phyloP scores from a whole-genome alignment of 2,888 invertebrate species.

The Stictocephala bisonia region DNA sequence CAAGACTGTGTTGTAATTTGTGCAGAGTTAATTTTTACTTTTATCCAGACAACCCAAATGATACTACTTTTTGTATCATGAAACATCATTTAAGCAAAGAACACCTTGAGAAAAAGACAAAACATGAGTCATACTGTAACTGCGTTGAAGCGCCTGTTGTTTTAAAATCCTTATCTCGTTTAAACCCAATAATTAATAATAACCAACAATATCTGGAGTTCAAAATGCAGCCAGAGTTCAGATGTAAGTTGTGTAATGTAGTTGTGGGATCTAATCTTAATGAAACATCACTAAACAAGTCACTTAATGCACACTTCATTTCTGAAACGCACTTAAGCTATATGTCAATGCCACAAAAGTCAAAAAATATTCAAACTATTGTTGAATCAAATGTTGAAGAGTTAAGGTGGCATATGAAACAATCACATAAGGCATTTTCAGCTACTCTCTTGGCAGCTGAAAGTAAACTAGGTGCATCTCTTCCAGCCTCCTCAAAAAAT shows the following conservation, averaged over 20 bases:
- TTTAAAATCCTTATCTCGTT: background rate
- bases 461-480: too few species aligned
- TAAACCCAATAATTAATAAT: slow-evolving; percentile 14
- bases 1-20: slow-evolving; percentile 19
- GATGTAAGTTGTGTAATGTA: slow-evolving; percentile 1
- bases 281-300: background rate
- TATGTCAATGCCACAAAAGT: too few species aligned
- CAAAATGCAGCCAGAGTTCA: background rate
- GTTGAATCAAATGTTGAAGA: too few species aligned
- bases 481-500: too few species aligned
- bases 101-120: background rate
- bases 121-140: too few species aligned
- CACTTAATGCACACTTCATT: background rate
- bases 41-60: slow-evolving; percentile 1
- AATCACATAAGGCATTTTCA: too few species aligned
- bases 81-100: background rate
- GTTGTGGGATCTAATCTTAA: background rate
- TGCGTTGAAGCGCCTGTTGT: background rate
- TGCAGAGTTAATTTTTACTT: slow-evolving; percentile 11
- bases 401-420: too few species aligned
- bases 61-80: slow-evolving; percentile 2
- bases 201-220: background rate
- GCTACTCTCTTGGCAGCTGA: too few species aligned
- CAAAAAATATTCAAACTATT: too few species aligned
- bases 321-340: background rate